Percentiles rank a stretch among this genome's conserved stretches.
Conservation (phyloP, 2,888 invertebrate species). For the Macrophya alboannulata region DNA sequence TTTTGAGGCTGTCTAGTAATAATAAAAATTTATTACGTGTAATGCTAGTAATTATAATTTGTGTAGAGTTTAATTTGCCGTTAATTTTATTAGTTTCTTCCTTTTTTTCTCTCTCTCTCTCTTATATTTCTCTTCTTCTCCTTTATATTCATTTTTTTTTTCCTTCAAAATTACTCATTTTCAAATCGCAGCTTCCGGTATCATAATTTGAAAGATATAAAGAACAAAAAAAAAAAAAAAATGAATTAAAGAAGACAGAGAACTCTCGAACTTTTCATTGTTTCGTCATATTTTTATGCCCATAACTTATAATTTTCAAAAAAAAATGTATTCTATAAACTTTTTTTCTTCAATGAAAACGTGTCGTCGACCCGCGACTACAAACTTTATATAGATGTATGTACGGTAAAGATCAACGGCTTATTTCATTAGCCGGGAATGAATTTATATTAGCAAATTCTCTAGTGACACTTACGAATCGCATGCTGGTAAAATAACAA, state of each 20-base stretch:
- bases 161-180: not conserved
- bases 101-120: not conserved
- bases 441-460: slow-evolving; percentile 48
- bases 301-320: no score
- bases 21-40: slow-evolving; percentile 16
- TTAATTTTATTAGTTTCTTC: not conserved
- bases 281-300: no score
- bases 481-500: slow-evolving; percentile 31
- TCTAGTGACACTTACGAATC: slow-evolving; percentile 45
- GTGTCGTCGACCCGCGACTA: not conserved
- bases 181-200: not conserved
- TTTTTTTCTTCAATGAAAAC: not conserved
- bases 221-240: no score
- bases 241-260: no score
- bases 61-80: slow-evolving; percentile 1
- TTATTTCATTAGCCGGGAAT: slow-evolving; percentile 38
- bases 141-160: no score
- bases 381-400: not conserved
- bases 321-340: no score
- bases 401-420: slow-evolving; percentile 12
- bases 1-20: slow-evolving; percentile 16
- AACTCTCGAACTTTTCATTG: no score
- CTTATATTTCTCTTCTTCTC: no score
- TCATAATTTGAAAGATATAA: not conserved
- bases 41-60: slow-evolving; percentile 21